Evolutionary conservation across 2,797 vertebrate species (phyloP).

Genomic region (Rhinella marina): DNA sequence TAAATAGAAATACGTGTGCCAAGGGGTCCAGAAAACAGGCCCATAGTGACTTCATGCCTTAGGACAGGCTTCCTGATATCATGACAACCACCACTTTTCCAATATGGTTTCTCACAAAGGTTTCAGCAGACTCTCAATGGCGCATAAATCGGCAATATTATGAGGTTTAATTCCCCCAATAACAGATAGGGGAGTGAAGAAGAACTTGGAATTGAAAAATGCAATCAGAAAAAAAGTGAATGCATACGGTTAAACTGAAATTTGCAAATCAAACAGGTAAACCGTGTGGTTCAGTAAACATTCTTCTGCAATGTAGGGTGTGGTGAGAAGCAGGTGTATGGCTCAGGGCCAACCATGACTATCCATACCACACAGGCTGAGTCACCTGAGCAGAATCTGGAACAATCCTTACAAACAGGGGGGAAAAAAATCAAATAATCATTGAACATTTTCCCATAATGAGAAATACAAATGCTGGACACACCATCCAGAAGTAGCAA

Average conservation of each 20-base stretch:
- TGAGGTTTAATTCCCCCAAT: too few species aligned
- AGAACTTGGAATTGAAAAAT: not conserved
- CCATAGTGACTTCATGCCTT: too few species aligned
- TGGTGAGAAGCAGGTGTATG: conserved; percentile 77
- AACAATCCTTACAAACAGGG: conserved; percentile 5
- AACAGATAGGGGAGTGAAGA: not conserved
- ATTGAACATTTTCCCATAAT: not conserved
- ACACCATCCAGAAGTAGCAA: not conserved
- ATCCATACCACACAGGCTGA: conserved; percentile 74
- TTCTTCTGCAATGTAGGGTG: conserved; percentile 70
- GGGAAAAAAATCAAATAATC: not conserved
- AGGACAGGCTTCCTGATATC: too few species aligned
- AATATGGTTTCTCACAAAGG: too few species aligned
- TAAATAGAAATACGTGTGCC: too few species aligned
- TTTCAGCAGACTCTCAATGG: too few species aligned
- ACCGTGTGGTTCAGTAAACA: conserved; percentile 43
- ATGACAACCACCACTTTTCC: too few species aligned
- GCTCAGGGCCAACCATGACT: conserved; percentile 70
- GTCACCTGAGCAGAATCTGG: conserved; percentile 64
- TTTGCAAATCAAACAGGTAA: not conserved
- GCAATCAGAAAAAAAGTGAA: not conserved
- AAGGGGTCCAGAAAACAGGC: too few species aligned
- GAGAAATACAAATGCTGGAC: not conserved
- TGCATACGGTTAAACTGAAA: not conserved
- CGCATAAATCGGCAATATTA: too few species aligned